phyloP scores from a whole-genome alignment of 2,797 vertebrate genomes.

The Helostoma temminkii region DNA sequence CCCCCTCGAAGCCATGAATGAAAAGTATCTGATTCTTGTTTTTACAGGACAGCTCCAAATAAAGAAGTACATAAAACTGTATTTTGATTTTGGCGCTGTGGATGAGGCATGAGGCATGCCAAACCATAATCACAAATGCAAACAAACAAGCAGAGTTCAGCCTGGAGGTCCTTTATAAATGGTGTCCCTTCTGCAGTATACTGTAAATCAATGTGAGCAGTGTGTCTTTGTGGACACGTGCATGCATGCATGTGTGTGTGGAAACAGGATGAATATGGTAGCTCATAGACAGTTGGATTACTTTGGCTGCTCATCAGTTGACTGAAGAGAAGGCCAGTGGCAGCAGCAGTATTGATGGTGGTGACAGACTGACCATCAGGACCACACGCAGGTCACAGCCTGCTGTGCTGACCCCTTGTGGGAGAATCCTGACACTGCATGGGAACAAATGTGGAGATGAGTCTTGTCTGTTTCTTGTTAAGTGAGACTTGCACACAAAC shows the following conservation, averaged over 20 bases:
- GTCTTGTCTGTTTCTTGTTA: neutral
- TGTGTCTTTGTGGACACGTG: constrained; percentile 50
- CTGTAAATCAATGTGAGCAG: constrained; percentile 75
- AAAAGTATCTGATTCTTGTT: constrained; percentile 67
- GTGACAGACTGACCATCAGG: constrained; percentile 58
- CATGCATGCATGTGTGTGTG: constrained; percentile 20
- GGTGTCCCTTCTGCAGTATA: constrained; percentile 69
- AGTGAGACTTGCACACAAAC: neutral
- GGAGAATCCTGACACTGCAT: constrained; percentile 36
- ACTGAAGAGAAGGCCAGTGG: constrained; percentile 42
- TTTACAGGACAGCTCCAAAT: constrained; percentile 65
- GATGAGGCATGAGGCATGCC: constrained; percentile 68
- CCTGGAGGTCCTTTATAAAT: constrained; percentile 78
- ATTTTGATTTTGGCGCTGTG: constrained; percentile 63
- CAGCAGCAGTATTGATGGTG: constrained; percentile 46
- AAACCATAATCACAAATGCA: constrained; percentile 81
- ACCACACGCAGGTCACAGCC: constrained; percentile 67
- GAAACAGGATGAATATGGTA: constrained; percentile 52
- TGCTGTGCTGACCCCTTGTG: constrained; percentile 74
- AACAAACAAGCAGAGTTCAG: constrained; percentile 79
- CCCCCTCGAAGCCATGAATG: constrained; percentile 42
- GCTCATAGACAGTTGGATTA: constrained; percentile 74
- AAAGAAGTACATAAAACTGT: constrained; percentile 68
- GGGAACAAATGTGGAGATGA: neutral
- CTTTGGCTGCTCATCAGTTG: constrained; percentile 76